phyloP scores from a whole-genome alignment of 2,797 vertebrate species.

The Tamandua tetradactyla region DNA sequence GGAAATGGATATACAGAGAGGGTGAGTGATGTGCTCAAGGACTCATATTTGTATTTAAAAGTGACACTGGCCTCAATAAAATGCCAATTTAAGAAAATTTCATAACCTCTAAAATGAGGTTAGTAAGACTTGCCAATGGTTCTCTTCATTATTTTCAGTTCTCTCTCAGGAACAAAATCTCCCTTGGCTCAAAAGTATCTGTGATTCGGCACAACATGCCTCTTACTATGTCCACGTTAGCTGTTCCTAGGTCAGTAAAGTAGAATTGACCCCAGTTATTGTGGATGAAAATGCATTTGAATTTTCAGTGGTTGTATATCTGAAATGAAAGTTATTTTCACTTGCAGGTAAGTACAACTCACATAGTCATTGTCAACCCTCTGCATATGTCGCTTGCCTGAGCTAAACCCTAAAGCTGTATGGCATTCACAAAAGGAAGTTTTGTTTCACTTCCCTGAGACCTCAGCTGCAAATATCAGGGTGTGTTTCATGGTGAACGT shows the following conservation, averaged over 20 bases:
- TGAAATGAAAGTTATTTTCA: neutral
- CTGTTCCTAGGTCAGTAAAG: neutral
- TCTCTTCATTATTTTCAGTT: conserved; percentile 34
- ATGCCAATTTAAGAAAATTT: neutral
- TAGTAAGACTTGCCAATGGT: neutral
- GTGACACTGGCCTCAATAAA: neutral
- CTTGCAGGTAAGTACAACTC: neutral
- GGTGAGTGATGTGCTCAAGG: too few species aligned
- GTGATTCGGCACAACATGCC: too few species aligned
- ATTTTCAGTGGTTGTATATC: neutral
- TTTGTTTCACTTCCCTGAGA: neutral
- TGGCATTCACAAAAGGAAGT: neutral
- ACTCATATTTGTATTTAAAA: neutral
- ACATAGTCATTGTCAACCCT: neutral
- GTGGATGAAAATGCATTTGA: neutral
- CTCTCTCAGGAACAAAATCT: conserved; percentile 7
- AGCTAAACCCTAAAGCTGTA: neutral
- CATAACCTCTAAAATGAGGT: neutral
- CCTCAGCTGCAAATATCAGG: neutral
- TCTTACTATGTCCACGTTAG: neutral
- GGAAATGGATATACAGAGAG: neutral
- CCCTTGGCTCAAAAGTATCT: neutral
- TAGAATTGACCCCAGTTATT: neutral
- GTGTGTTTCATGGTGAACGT: neutral
- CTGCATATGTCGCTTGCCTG: neutral